Conservation (phyloP, 2,888 invertebrate species). For the Drosophila robusta region DNA sequence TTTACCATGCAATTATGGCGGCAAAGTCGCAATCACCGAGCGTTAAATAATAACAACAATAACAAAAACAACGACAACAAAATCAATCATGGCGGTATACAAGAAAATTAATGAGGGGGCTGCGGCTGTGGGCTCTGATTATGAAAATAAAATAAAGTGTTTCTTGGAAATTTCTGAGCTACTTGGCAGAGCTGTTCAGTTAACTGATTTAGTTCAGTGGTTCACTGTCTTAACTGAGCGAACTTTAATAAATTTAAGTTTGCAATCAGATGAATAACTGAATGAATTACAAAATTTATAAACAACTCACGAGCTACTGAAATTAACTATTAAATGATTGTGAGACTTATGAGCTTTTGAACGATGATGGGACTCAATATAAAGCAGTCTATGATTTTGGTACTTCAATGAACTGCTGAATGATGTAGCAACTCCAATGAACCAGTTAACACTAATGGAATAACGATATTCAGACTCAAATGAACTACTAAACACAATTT, state of each 20-base stretch:
- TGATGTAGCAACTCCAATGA: background rate
- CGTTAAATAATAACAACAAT: conserved; percentile 10
- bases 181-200: no score
- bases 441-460: background rate
- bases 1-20: conserved; percentile 11
- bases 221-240: no score
- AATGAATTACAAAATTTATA: no score
- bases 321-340: no score
- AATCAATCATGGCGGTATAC: background rate
- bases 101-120: background rate
- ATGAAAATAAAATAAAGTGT: background rate
- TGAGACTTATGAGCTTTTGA: no score
- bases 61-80: background rate
- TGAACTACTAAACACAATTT: background rate
- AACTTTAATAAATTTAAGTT: no score
- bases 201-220: no score
- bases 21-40: conserved; percentile 7
- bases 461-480: background rate
- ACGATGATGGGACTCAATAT: background rate
- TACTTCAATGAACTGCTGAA: background rate
- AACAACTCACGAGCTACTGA: no score
- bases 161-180: no score
- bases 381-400: background rate
- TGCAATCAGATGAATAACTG: no score
- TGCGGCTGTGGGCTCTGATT: background rate